A percentile compares a stretch with the other conserved stretches of the same genome.
These are phyloP conservation scores for Eilema griseolum DNA, from an alignment of 2,888 invertebrate species.

Conservation along the genomic window DNA sequence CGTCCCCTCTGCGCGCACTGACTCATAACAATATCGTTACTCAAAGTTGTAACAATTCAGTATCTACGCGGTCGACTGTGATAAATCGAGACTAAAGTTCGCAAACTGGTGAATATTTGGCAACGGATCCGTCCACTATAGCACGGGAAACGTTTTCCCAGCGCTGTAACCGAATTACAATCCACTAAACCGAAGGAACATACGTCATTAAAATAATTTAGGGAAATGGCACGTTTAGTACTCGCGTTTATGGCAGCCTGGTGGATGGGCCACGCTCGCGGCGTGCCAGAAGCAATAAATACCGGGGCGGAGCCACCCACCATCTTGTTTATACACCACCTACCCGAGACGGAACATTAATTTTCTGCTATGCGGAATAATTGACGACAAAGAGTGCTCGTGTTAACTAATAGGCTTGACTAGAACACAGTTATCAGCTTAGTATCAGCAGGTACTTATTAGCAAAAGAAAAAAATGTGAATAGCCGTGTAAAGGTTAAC, in stretches of 20 bases:
- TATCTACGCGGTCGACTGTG: conserved; percentile 49
- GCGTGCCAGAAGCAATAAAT: conserved; percentile 78
- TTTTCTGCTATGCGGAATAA: conserved; percentile 75
- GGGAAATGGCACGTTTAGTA: conserved; percentile 79
- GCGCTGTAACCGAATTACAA: conserved; percentile 72
- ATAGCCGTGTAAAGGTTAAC: conserved; percentile 5
- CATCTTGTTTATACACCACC: conserved; percentile 77
- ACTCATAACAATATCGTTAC: conserved; percentile 53
- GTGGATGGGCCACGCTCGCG: conserved; percentile 62
- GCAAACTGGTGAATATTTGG: conserved; percentile 61
- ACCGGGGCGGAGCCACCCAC: conserved; percentile 71
- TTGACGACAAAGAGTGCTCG: conserved; percentile 75
- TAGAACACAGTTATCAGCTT: conserved; percentile 64
- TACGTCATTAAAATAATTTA: conserved; percentile 82
- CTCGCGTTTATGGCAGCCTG: conserved; percentile 74
- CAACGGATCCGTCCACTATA: conserved; percentile 54
- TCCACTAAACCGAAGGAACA: conserved; percentile 70
- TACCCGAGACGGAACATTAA: conserved; percentile 73
- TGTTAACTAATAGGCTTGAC: conserved; percentile 65
- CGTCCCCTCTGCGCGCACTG: conserved; percentile 55
- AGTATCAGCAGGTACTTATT: conserved; percentile 58
- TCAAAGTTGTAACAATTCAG: conserved; percentile 53
- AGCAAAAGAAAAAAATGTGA: conserved; percentile 54
- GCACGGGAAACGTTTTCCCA: conserved; percentile 60
- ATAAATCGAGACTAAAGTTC: conserved; percentile 58